phyloP scores from a whole-genome alignment of 2,113 vertebrate genomes.

The Vidua macroura region DNA sequence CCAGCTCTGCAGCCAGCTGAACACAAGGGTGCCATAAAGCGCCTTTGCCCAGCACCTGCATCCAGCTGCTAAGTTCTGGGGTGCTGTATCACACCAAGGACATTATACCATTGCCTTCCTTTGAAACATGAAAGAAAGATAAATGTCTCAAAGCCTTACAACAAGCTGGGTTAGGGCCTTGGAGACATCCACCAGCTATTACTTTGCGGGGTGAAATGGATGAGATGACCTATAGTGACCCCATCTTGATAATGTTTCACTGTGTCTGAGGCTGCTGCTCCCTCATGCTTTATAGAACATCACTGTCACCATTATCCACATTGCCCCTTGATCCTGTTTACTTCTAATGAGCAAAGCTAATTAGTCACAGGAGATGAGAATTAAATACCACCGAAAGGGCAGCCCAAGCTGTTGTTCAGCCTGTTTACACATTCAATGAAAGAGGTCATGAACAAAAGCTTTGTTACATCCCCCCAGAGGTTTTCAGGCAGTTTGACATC shows the following conservation, averaged over 20 bases:
- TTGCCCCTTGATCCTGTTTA: slow-evolving; percentile 1
- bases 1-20: not conserved
- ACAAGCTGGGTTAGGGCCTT: not conserved
- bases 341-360: not conserved
- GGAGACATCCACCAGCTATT: not conserved
- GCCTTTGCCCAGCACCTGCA: not conserved
- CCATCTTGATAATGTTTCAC: not conserved
- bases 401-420: not conserved
- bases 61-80: not conserved
- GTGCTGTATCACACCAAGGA: not conserved
- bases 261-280: not conserved
- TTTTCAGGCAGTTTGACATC: not conserved
- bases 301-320: fast-evolving
- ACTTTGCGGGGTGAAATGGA: not conserved
- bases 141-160: not conserved
- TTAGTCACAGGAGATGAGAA: not conserved
- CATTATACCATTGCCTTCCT: not conserved
- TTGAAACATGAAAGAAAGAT: not conserved
- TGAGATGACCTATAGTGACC: not conserved
- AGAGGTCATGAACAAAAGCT: not conserved
- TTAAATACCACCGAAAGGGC: not conserved
- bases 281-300: not conserved
- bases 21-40: not conserved
- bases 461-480: not conserved
- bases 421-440: not conserved